These are phyloP conservation scores for Colaptes auratus DNA, from an alignment of 2,113 vertebrate species.

Conservation along the genomic window DNA sequence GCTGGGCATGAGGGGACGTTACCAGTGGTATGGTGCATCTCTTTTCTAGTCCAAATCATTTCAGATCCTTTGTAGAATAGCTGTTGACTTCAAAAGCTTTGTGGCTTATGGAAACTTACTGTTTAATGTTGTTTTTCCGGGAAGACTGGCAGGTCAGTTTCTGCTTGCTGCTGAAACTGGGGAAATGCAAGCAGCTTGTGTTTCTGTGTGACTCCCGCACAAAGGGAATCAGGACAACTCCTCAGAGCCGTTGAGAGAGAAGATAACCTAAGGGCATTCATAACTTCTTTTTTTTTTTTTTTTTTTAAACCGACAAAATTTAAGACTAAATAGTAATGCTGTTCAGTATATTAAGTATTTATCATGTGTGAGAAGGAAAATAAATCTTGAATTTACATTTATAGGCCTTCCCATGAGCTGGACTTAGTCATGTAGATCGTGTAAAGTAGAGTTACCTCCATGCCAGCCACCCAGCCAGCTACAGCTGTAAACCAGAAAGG, in stretches of 20 bases:
- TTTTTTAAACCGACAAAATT: background rate
- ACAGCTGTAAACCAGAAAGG: slow-evolving; percentile 72
- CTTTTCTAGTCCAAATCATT: slow-evolving; percentile 52
- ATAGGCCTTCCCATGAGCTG: slow-evolving; percentile 71
- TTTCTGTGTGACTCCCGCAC: slow-evolving; percentile 53
- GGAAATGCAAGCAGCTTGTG: slow-evolving; percentile 50
- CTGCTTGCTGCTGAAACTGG: slow-evolving; percentile 65
- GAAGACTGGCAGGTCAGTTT: slow-evolving; percentile 62
- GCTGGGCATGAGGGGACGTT: slow-evolving; percentile 7
- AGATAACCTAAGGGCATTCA: slow-evolving; percentile 76
- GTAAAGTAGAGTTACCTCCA: slow-evolving; percentile 74
- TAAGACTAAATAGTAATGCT: slow-evolving; percentile 45
- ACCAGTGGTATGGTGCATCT: slow-evolving; percentile 32
- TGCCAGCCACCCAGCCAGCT: slow-evolving; percentile 74
- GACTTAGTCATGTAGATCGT: slow-evolving; percentile 75
- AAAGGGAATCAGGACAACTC: slow-evolving; percentile 66
- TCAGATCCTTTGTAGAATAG: slow-evolving; percentile 59
- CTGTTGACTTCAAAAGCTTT: slow-evolving; percentile 61
- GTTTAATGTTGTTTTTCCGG: slow-evolving; percentile 27
- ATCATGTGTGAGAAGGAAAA: slow-evolving; percentile 80
- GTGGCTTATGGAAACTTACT: slow-evolving; percentile 66
- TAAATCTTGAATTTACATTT: slow-evolving; percentile 73
- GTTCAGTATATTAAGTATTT: slow-evolving; percentile 80
- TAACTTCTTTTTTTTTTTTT: slow-evolving; percentile 63
- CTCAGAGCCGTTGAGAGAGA: slow-evolving; percentile 65